Evolutionary conservation across 2,113 vertebrate species (phyloP), one percentile per base, ranked within the genome.

Genomic region (Petrocephalus microphthalmus): DNA sequence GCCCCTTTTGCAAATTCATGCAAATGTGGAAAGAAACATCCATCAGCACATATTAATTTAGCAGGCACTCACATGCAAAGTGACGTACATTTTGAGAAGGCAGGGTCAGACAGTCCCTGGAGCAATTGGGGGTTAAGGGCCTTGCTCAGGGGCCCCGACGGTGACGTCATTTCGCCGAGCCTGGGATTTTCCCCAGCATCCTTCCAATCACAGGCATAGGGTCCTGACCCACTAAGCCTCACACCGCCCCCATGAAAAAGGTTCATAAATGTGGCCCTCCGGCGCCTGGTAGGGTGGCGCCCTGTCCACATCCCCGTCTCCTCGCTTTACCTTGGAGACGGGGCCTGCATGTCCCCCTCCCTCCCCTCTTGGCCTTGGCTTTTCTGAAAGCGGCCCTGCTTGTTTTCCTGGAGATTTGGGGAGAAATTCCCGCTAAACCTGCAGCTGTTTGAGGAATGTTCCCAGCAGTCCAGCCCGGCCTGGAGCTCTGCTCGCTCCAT

Each of bases 401-500:
- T 92, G 91, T 92, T 95, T 93, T 93, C 92, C 94, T 92, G 93
- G 91, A 88, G 92, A 91, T 94, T 94, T 89, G 90, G 91, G 91
- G 88, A 94, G 91, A 95, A 95, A n/a, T 93, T 94, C 94, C 94
- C 93, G 92, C 92, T 94, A 92, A 94, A 94, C 94, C 94, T 95
- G 91, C 94, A 95, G 94, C 93, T 95, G 94, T 93, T 92, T 92
- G 90, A 92, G 94, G 94, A 95, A 96, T 95, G 94, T 94, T 91
- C 91, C 33, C 71, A 33, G 89, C 86, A 54, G 37, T 71, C 64
- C 84, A 91, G 89, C 91, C 90, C 91, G 91, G 89, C 92, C 93
- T 88, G 90, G 90, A 78, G 92, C 92, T 93, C 91, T 86, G 84
- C 89, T 92, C 91, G 91, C 92, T 93, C 92, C 92, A 93, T 91